phyloP scores from a whole-genome alignment of 2,113 vertebrate species.

The Solea solea region DNA sequence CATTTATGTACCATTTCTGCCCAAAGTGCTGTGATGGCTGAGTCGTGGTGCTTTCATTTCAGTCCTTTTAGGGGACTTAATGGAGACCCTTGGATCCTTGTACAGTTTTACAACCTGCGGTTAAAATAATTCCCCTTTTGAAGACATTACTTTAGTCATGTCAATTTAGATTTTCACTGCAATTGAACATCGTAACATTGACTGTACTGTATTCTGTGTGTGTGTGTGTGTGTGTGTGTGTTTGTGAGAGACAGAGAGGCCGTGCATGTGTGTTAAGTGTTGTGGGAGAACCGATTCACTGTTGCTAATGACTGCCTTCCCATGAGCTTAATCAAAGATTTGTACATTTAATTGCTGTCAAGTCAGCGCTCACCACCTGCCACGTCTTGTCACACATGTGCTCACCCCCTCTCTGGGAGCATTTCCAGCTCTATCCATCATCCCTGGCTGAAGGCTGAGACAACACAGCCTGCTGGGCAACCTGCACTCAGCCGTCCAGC shows the following conservation, averaged over 20 bases:
- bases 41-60: neutral
- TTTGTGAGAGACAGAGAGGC: constrained; percentile 11
- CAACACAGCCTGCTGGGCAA: constrained; percentile 88
- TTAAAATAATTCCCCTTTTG: no score
- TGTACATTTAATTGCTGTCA: constrained; percentile 95
- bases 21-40: neutral
- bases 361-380: constrained; percentile 93
- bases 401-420: constrained; percentile 70
- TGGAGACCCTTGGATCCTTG: no score
- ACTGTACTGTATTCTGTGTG: neutral
- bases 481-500: constrained; percentile 79
- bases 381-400: constrained; percentile 86
- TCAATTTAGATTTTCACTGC: no score
- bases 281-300: constrained; percentile 80
- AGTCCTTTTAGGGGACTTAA: neutral
- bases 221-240: constrained; percentile 17
- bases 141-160: no score
- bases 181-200: no score
- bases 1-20: neutral
- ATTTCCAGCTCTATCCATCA: constrained; percentile 87
- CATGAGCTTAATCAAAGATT: constrained; percentile 91
- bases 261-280: constrained; percentile 51
- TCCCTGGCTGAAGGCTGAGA: constrained; percentile 79
- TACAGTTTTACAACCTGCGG: no score
- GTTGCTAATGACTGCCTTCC: constrained; percentile 90